Evolutionary conservation across 92 coral and sea anemone genomes (phyloP).

Genomic region (Galaxea fascicularis): DNA sequence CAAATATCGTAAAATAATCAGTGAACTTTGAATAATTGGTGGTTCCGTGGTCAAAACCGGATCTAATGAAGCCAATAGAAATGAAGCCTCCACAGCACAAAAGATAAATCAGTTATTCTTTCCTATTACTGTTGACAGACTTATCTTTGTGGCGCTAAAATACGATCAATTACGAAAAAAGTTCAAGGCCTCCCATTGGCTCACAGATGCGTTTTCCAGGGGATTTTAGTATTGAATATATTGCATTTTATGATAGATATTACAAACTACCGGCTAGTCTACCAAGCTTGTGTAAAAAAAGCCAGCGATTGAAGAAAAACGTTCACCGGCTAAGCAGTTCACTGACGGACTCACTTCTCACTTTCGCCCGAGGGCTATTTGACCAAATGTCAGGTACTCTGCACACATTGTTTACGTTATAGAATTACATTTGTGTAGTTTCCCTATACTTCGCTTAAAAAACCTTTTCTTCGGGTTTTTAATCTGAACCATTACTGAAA

Average conservation of each 20-base stretch:
- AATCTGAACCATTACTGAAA: slow-evolving; percentile 20
- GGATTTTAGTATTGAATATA: slow-evolving; percentile 18
- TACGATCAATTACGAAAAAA: slow-evolving; percentile 16
- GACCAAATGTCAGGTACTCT: slow-evolving; percentile 43
- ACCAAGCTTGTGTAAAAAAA: background rate
- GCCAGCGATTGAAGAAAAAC: too few relatives aligned
- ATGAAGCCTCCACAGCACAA: background rate
- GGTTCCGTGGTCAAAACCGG: slow-evolving; percentile 28
- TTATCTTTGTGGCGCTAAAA: slow-evolving; percentile 31
- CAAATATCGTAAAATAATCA: slow-evolving; percentile 7
- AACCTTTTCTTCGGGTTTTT: slow-evolving; percentile 15
- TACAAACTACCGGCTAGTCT: background rate
- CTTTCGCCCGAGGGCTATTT: background rate
- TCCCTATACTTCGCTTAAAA: background rate
- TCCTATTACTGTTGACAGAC: slow-evolving; percentile 30
- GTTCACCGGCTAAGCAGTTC: too few relatives aligned
- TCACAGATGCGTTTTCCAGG: background rate
- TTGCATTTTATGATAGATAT: slow-evolving; percentile 20
- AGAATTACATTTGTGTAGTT: slow-evolving; percentile 31
- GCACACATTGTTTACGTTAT: background rate
- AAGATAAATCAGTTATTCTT: slow-evolving; percentile 37
- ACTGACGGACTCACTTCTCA: too few relatives aligned
- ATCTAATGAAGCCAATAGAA: slow-evolving; percentile 38
- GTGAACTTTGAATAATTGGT: slow-evolving; percentile 11
- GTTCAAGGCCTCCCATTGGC: slow-evolving; percentile 21